Base-by-base conservation (phyloP, 37 sponge, comb jelly and placozoan species). In the Hexactinellida sp. region DNA sequence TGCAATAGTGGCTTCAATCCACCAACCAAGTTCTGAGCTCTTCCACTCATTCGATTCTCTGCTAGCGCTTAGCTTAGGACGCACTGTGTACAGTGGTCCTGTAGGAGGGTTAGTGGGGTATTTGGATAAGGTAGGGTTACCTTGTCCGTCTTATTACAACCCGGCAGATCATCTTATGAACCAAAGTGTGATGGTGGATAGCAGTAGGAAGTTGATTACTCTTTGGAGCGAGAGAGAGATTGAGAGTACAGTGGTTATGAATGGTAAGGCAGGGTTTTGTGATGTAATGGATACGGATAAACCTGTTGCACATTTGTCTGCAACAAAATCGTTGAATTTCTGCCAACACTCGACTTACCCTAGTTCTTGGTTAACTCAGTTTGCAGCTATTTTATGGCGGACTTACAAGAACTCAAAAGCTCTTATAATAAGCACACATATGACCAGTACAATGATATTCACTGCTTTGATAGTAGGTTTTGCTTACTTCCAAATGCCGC, bases 1-100 rank as follows among this genome's bases (percentile, higher is more conserved):
- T 63, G 88, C 88, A 0, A 52, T 92, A 28, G 55, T 94, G 41
- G 84, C 90, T 13, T 89, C 91, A 38, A 90, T 94, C 37, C 95
- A 94, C 86, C 95, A 94, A 84, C 95, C 95, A 30, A 90, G 91
- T 38, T 91, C 91, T 24, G 91, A 94, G 87, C 84, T 91, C 54
- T 94, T 86, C 83, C 84, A 92, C 87, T 85, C 88, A 82, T 94
- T 92, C 85, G 93, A 94, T 84, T 82, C 39, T 32, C 83, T 94
- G 34, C 83, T 94, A 52, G 25, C 76, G 35, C 35, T 52, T 1
- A 36, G 38, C 32, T 19, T 41, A 19, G 36, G 37, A 0, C 85
- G 91, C 88, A 89, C 90, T 23, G 95, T 88, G n/a, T 94, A 94
- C 85, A 89, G 84, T 85, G 95, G 95, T 19, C 88, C 89, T 25